A percentile compares a stretch with the other conserved stretches of the same genome.
These are phyloP conservation scores for Himalopsyche japonica DNA, from an alignment of 2,888 invertebrate species.

Conservation along the genomic window DNA sequence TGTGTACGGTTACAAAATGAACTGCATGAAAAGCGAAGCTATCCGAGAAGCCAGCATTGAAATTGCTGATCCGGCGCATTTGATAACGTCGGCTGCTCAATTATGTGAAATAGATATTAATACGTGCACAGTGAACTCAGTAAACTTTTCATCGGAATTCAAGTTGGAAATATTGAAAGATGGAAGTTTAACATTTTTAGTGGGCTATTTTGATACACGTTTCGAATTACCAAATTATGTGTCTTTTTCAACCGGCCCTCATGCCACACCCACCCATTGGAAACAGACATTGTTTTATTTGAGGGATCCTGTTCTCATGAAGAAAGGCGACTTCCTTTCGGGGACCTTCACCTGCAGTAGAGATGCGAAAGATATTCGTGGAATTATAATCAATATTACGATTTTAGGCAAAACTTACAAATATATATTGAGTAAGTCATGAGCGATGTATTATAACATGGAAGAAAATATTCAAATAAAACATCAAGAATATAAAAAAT, in stretches of 20 bases:
- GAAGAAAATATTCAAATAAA: background rate
- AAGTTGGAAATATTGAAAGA: slow-evolving; percentile 65
- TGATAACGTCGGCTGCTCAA: slow-evolving; percentile 68
- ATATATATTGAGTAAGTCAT: slow-evolving; percentile 64
- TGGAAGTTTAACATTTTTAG: slow-evolving; percentile 76
- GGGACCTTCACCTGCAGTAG: slow-evolving; percentile 77
- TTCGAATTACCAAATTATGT: slow-evolving; percentile 74
- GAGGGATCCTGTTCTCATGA: slow-evolving; percentile 70
- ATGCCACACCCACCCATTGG: slow-evolving; percentile 83
- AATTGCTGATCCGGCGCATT: slow-evolving; percentile 58
- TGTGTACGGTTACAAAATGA: slow-evolving; percentile 94
- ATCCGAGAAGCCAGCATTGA: slow-evolving; percentile 70
- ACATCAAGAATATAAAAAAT: slow-evolving; percentile 16
- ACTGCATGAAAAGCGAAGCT: slow-evolving; percentile 83
- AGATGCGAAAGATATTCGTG: slow-evolving; percentile 73
- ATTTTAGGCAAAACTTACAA: slow-evolving; percentile 64
- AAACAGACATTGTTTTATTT: slow-evolving; percentile 91
- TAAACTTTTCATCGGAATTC: slow-evolving; percentile 75
- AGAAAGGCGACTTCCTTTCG: slow-evolving; percentile 64
- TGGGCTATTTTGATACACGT: slow-evolving; percentile 90
- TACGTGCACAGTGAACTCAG: slow-evolving; percentile 70
- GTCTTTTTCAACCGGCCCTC: slow-evolving; percentile 79
- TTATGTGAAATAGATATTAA: slow-evolving; percentile 76
- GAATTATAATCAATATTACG: slow-evolving; percentile 70
- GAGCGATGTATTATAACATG: slow-evolving; percentile 37